phyloP scores from a whole-genome alignment of 2,797 vertebrate genomes.

The Garrulus glandarius region DNA sequence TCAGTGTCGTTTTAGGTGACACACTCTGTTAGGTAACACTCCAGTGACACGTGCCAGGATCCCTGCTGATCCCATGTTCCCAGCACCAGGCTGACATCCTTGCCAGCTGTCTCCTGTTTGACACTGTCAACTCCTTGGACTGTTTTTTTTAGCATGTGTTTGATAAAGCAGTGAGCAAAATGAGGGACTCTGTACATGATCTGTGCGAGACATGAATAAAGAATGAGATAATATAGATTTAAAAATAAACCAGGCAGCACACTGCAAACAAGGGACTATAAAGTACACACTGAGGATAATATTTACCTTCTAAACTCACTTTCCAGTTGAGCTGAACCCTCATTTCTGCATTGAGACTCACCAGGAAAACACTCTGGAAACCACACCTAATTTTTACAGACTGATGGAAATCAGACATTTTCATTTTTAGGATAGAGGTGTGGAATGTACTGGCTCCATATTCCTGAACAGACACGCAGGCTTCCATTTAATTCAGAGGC shows the following conservation, averaged over 20 bases:
- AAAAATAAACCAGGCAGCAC: neutral
- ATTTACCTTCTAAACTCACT: neutral
- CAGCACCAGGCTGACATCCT: neutral
- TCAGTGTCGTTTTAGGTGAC: neutral
- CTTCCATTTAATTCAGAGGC: neutral
- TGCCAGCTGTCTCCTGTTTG: slow-evolving; percentile 15
- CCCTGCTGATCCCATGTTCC: neutral
- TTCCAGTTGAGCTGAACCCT: neutral
- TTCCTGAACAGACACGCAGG: neutral
- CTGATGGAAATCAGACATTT: neutral
- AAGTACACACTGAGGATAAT: neutral
- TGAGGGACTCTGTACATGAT: neutral
- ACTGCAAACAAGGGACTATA: neutral
- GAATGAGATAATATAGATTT: neutral
- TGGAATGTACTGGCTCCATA: neutral
- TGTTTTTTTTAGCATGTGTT: neutral
- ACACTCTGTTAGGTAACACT: neutral
- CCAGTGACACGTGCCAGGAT: neutral
- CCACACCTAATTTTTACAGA: neutral
- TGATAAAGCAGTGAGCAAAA: slow-evolving; percentile 9
- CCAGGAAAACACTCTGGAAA: neutral
- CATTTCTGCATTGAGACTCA: neutral
- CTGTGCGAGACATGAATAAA: neutral
- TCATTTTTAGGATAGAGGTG: neutral
- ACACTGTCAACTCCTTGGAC: neutral